Percentiles rank a stretch among this genome's conserved stretches.
Conservation (phyloP, 2,797 vertebrate species). For the Pterois miles region DNA sequence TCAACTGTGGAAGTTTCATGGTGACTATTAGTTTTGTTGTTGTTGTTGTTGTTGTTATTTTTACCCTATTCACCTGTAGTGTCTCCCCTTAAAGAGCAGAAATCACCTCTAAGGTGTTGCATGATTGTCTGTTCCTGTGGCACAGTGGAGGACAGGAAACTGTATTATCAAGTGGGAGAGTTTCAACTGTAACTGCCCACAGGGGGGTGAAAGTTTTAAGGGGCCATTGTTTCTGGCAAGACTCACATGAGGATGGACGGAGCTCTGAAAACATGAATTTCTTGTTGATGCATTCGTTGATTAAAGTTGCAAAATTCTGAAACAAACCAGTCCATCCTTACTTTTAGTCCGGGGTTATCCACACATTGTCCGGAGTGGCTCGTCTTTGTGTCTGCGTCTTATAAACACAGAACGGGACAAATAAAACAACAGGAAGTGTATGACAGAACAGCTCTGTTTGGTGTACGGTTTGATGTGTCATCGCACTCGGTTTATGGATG, state of each 20-base stretch:
- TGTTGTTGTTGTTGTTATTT: too few species aligned
- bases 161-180: slow-evolving; percentile 26
- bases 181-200: slow-evolving; percentile 26
- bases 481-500: slow-evolving; percentile 78
- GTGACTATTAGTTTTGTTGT: too few species aligned
- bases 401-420: slow-evolving; percentile 73
- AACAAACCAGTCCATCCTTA: background rate
- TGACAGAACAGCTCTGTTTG: slow-evolving; percentile 76
- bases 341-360: slow-evolving; percentile 17
- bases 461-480: slow-evolving; percentile 79
- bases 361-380: slow-evolving; percentile 50
- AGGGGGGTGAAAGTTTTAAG: slow-evolving; percentile 14
- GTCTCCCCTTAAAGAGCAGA: background rate
- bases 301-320: slow-evolving; percentile 15
- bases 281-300: slow-evolving; percentile 17
- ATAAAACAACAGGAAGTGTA: slow-evolving; percentile 83
- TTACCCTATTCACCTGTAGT: too few species aligned
- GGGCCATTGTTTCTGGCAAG: background rate
- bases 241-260: slow-evolving; percentile 14
- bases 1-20: too few species aligned
- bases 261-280: slow-evolving; percentile 26
- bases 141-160: slow-evolving; percentile 8
- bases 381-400: slow-evolving; percentile 72
- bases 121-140: slow-evolving; percentile 8
- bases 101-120: background rate